Base-by-base conservation (phyloP, 2,888 invertebrate species). In the Timema podura region DNA sequence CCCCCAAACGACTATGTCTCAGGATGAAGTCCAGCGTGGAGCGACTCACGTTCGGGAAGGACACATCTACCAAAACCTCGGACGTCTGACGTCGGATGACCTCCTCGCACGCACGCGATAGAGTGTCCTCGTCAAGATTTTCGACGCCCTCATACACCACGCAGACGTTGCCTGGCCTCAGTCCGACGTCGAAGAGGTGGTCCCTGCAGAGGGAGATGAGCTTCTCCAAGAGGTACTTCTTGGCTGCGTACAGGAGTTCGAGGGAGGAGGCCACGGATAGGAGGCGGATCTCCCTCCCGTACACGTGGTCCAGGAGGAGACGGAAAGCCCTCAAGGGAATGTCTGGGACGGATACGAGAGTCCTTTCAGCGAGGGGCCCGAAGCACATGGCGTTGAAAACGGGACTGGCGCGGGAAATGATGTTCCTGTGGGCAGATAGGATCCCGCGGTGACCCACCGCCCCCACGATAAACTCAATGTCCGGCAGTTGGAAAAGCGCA, bases 331-430 rank as follows among this genome's bases (percentile, higher is more conserved):
- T 9, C 8, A 30, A 30, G 57, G n/a, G 30, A 30, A 57, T 30
- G 57, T 57, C 57, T 8, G 57, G 57, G 57, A 57, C n/a, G 6
- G 8, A 15, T 9, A 57, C 57, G 13, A 30, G 57, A 13, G 16
- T 30, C 9, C 9, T 30, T 30, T 57, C 57, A 2, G 57, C 57
- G 8, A 57, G 30, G 15, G 57, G 57, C 13, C 57, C 57, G n/a
- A 57, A 30, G 57, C 57, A 57, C 57, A 57, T 57, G n/a, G 57
- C 57, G 57, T 13, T 15, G 15, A 57, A 57, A 30, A 57, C 57
- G 57, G 57, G 57, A n/a, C 57, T 57, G 57, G 16, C 15, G 57
- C 57, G 5, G 16, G 57, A 15, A 30, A 57, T 13, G 13, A 57
- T 5, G 57, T 0, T 30, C 57, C 57, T 57, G n/a, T 30, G 15